Evolutionary conservation across 2,888 invertebrate species (phyloP).

Genomic region (Caenorhabditis parvicauda): DNA sequence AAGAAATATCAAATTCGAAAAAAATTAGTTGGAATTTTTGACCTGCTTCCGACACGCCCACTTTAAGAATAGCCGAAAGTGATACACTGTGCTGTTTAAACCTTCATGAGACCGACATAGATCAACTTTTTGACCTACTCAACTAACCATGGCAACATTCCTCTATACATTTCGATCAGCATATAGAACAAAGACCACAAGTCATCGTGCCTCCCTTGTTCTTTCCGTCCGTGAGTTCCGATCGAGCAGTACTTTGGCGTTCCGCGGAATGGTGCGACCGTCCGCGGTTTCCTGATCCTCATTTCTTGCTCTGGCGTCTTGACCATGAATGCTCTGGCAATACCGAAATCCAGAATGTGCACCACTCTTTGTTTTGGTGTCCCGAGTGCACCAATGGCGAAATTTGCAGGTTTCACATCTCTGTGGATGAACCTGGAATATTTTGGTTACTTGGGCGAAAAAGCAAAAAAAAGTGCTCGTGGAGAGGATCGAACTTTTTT

Average conservation of each 20-base stretch:
- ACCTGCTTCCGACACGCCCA: neutral
- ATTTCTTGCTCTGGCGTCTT: slow-evolving; percentile 5
- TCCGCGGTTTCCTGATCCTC: slow-evolving; percentile 21
- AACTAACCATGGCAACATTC: slow-evolving; percentile 26
- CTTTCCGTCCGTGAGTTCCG: slow-evolving; percentile 34
- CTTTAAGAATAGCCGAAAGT: too few species aligned
- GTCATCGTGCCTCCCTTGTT: slow-evolving; percentile 43
- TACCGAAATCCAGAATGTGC: slow-evolving; percentile 41
- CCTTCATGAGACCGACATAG: too few species aligned
- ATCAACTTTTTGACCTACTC: neutral
- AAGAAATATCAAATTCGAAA: neutral
- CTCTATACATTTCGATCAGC: slow-evolving; percentile 34
- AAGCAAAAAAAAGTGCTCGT: too few species aligned
- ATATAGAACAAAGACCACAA: slow-evolving; percentile 41
- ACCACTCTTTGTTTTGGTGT: slow-evolving; percentile 26
- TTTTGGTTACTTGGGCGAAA: slow-evolving; percentile 1
- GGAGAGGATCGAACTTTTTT: too few species aligned
- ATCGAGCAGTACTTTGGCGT: slow-evolving; percentile 40
- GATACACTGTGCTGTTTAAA: too few species aligned
- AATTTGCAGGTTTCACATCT: slow-evolving; percentile 39
- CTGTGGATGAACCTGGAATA: slow-evolving; percentile 25
- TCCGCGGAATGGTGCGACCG: slow-evolving; percentile 33
- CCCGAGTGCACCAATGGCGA: slow-evolving; percentile 30
- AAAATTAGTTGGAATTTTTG: neutral
- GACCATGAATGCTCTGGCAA: slow-evolving; percentile 30